Evolutionary conservation across 2,797 vertebrate species (phyloP).

Genomic region (Astyanax mexicanus): DNA sequence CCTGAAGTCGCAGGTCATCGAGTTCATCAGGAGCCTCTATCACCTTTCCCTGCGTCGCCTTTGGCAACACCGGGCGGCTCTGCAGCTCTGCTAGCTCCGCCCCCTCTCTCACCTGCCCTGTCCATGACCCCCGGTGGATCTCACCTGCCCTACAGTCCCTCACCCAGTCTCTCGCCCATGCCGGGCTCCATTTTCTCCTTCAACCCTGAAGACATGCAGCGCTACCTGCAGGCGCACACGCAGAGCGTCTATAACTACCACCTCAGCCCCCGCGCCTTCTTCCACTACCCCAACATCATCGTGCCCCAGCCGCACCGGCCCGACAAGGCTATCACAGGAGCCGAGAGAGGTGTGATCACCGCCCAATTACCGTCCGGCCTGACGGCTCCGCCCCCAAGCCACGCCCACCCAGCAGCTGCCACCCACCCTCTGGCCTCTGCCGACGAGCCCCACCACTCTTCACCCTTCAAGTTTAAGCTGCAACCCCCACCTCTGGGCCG

Average conservation of each 20-base stretch:
- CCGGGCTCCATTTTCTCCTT: conserved; percentile 92
- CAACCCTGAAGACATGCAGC: conserved; percentile 94
- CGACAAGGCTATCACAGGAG: conserved; percentile 60
- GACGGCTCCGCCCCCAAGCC: conserved; percentile 70
- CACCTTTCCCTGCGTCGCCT: conserved; percentile 90
- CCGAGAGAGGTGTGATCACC: conserved; percentile 50
- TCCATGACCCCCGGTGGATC: conserved; percentile 86
- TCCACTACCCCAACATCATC: conserved; percentile 90
- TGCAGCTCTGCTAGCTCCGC: conserved; percentile 78
- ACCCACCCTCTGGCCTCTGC: conserved; percentile 75
- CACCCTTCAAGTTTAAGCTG: conserved; percentile 92
- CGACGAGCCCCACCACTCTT: conserved; percentile 74
- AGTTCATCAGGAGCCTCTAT: conserved; percentile 86
- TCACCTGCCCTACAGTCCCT: conserved; percentile 90
- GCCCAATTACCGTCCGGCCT: conserved; percentile 58
- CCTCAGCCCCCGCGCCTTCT: conserved; percentile 91
- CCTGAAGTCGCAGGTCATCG: conserved; percentile 73
- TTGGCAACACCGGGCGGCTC: conserved; percentile 81
- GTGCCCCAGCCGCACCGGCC: conserved; percentile 89
- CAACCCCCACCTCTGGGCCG: conserved; percentile 89
- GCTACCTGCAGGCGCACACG: conserved; percentile 92
- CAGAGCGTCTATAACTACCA: conserved; percentile 94
- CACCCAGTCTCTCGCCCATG: conserved; percentile 90
- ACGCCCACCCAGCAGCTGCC: conserved; percentile 52
- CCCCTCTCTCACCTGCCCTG: conserved; percentile 88